These are phyloP conservation scores for Spheniscus mendiculus DNA, from an alignment of 2,113 vertebrate genomes.

Conservation along the genomic window DNA sequence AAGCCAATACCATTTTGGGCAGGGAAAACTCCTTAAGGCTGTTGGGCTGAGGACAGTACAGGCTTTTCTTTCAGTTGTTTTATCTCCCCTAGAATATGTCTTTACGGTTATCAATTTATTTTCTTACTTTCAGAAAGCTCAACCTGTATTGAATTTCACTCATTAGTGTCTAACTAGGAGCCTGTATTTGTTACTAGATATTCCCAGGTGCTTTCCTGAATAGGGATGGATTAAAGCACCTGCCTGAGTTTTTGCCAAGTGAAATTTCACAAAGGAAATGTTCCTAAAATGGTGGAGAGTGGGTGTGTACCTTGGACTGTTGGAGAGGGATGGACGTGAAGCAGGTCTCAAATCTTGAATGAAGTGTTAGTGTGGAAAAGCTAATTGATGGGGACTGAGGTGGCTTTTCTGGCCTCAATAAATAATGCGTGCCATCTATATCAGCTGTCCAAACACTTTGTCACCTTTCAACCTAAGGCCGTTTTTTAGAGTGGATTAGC, in stretches of 20 bases:
- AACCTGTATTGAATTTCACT: neutral
- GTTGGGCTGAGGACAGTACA: neutral
- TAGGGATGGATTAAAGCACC: neutral
- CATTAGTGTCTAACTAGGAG: neutral
- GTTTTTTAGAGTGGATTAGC: slow-evolving; percentile 19
- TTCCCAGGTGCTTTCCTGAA: neutral
- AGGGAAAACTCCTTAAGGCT: neutral
- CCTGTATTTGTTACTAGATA: neutral
- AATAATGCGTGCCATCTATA: neutral
- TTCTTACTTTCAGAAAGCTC: neutral
- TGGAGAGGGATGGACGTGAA: neutral
- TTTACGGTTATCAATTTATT: neutral
- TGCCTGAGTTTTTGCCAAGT: neutral
- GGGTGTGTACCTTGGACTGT: neutral
- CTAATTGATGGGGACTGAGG: neutral
- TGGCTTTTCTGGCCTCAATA: neutral
- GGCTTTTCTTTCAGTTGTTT: neutral
- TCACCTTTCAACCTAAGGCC: slow-evolving; percentile 1
- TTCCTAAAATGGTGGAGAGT: neutral
- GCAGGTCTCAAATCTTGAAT: neutral
- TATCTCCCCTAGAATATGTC: neutral
- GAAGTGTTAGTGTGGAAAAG: neutral
- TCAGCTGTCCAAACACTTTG: neutral
- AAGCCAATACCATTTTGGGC: neutral
- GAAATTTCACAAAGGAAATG: neutral